phyloP scores from a whole-genome alignment of 2,113 vertebrate species.

The Rhodinocichla rosea region DNA sequence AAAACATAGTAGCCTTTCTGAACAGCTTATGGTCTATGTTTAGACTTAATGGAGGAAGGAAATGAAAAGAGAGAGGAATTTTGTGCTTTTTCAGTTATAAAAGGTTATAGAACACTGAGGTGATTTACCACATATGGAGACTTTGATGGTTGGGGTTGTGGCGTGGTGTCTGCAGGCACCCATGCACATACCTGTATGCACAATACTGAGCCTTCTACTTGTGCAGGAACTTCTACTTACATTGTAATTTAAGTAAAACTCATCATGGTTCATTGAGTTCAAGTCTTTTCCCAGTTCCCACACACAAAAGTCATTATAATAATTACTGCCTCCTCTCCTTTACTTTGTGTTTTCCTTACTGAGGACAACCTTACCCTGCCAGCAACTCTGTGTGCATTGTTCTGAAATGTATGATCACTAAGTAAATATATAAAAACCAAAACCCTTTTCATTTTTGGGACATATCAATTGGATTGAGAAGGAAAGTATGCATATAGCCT shows the following conservation, averaged over 20 bases:
- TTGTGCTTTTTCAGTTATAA: not conserved
- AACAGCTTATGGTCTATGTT: not conserved
- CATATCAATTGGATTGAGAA: not conserved
- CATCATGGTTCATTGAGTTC: not conserved
- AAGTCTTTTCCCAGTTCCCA: not conserved
- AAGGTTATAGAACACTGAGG: not conserved
- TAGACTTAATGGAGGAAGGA: not conserved
- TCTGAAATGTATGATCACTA: not conserved
- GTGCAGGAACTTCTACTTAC: not conserved
- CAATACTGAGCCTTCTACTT: not conserved
- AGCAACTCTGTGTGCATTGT: not conserved
- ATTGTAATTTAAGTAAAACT: not conserved
- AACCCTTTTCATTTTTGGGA: not conserved
- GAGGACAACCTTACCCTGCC: not conserved
- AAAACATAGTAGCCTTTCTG: not conserved
- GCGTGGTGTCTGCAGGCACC: not conserved
- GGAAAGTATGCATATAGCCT: not conserved
- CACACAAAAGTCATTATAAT: not conserved
- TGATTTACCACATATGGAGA: not conserved
- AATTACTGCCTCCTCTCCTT: not conserved
- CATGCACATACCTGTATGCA: not conserved
- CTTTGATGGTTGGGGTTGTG: not conserved
- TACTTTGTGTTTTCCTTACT: not conserved
- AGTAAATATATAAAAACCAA: not conserved
- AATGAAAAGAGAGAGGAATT: not conserved